A percentile compares a stretch with the other conserved stretches of the same genome.
These are phyloP conservation scores for Cygnus olor DNA, from an alignment of 2,797 vertebrate genomes.

Conservation along the genomic window DNA sequence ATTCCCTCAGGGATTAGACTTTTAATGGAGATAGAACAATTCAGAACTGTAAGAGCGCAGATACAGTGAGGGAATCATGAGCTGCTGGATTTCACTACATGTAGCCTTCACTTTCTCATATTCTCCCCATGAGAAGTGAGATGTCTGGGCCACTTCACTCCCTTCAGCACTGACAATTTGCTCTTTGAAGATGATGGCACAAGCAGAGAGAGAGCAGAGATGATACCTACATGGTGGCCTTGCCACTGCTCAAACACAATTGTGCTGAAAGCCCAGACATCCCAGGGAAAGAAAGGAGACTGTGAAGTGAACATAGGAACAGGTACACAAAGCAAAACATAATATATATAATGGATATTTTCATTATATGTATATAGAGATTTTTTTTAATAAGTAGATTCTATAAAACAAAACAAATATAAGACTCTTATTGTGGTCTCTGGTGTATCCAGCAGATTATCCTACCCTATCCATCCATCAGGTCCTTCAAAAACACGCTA, in stretches of 20 bases:
- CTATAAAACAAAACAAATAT: too few relatives aligned
- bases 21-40: neutral
- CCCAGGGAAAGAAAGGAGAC: neutral
- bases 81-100: neutral
- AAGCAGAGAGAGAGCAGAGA: neutral
- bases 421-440: neutral
- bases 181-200: neutral
- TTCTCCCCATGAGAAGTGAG: fast-evolving
- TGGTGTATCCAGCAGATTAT: neutral
- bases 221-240: neutral
- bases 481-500: neutral
- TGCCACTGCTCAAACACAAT: too few relatives aligned
- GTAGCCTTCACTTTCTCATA: neutral
- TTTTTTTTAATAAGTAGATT: too few relatives aligned
- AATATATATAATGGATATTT: too few relatives aligned
- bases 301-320: neutral
- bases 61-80: neutral
- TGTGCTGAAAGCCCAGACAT: neutral
- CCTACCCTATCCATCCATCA: neutral
- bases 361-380: too few relatives aligned
- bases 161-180: neutral
- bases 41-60: neutral
- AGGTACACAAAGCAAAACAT: neutral
- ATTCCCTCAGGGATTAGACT: neutral
- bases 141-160: neutral